Conservation (phyloP, 2,888 invertebrate species). For the Erebia aethiops region DNA sequence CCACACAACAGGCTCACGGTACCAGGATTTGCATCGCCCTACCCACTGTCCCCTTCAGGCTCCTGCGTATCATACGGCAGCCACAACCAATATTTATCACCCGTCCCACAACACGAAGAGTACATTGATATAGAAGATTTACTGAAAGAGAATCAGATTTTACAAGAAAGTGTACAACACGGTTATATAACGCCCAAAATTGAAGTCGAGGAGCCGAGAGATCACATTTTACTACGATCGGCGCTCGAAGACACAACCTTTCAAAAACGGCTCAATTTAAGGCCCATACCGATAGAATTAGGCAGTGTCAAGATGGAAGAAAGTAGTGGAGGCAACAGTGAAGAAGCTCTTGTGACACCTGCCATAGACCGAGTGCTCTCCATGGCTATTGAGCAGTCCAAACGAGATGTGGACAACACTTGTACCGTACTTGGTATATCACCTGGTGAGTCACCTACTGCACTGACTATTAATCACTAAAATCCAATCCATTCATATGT, state of each 20-base stretch:
- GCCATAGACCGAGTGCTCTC: conserved; percentile 92
- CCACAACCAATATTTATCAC: conserved; percentile 80
- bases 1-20: conserved; percentile 74
- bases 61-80: conserved; percentile 82
- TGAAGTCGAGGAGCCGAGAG: conserved; percentile 82
- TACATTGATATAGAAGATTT: conserved; percentile 85
- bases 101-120: conserved; percentile 84
- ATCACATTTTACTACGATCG: conserved; percentile 90
- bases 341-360: conserved; percentile 85
- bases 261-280: conserved; percentile 91
- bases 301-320: conserved; percentile 87
- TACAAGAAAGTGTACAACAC: conserved; percentile 75
- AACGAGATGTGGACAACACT: conserved; percentile 92
- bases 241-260: conserved; percentile 93
- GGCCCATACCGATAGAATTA: conserved; percentile 88
- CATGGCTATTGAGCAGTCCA: conserved; percentile 93
- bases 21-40: conserved; percentile 77
- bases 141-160: conserved; percentile 81
- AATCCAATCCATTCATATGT: conserved; percentile 29
- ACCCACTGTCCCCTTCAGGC: conserved; percentile 83
- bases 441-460: conserved; percentile 86
- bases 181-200: conserved; percentile 79
- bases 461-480: conserved; percentile 36
- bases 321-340: conserved; percentile 81
- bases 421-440: conserved; percentile 94